Conservation (phyloP, 2,888 invertebrate genomes). For the Melieria crassipennis region DNA sequence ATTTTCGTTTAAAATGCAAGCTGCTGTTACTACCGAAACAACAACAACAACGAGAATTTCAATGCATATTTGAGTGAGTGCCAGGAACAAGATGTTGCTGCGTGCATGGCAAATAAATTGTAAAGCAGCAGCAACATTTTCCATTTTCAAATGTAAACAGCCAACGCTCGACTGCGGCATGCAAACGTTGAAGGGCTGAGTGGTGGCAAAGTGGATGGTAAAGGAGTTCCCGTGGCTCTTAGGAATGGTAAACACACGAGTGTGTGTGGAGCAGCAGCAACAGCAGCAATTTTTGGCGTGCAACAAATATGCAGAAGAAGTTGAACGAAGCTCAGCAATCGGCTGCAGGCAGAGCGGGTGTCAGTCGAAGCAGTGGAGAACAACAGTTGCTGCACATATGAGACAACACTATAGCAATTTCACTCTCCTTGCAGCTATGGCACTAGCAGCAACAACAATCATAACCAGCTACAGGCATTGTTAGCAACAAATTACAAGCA, state of each 20-base stretch:
- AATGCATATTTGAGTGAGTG: neutral
- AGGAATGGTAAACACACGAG: neutral
- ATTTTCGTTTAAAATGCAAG: neutral
- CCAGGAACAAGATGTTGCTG: neutral
- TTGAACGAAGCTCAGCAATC: too few species aligned
- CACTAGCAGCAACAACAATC: too few species aligned
- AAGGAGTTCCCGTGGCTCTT: neutral
- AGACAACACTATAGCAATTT: too few species aligned
- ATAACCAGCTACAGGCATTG: too few species aligned
- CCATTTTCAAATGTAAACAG: conserved; percentile 11
- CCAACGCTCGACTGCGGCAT: neutral
- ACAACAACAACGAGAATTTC: conserved; percentile 10
- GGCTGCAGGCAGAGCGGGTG: too few species aligned
- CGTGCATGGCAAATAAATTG: neutral
- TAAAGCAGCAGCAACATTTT: conserved; percentile 2
- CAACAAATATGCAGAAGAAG: too few species aligned
- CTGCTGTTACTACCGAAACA: conserved; percentile 5
- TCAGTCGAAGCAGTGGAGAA: too few species aligned
- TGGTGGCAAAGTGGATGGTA: neutral
- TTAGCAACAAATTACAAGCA: too few species aligned
- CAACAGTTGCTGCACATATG: too few species aligned
- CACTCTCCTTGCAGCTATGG: too few species aligned
- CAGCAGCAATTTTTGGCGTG: neutral
- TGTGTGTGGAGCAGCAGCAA: too few species aligned
- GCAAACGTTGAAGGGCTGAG: neutral